These are phyloP conservation scores for Scatophagus argus DNA, from an alignment of 2,113 vertebrate genomes.

Conservation along the genomic window DNA sequence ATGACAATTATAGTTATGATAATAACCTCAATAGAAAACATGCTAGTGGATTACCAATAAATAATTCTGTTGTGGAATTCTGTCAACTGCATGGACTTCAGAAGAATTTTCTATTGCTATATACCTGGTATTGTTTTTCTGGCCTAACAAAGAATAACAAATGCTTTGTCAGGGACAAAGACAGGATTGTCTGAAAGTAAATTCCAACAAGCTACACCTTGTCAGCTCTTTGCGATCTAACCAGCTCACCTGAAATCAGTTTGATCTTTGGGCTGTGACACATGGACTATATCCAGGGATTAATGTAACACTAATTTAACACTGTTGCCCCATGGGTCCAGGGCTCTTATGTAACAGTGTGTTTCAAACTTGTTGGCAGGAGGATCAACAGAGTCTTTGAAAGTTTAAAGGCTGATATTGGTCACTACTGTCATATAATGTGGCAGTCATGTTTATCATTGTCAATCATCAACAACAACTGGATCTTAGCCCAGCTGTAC, in stretches of 20 bases:
- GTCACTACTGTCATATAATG: neutral
- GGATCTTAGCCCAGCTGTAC: too few relatives aligned
- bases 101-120: too few relatives aligned
- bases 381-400: neutral
- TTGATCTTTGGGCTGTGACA: neutral
- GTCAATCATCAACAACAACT: neutral
- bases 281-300: conserved; percentile 17
- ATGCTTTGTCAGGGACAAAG: neutral
- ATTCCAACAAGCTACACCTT: neutral
- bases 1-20: too few relatives aligned
- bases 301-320: conserved; percentile 10
- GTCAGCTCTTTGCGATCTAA: neutral
- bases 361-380: neutral
- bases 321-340: neutral
- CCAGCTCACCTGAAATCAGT: neutral
- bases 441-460: neutral
- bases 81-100: neutral
- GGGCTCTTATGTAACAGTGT: conserved; percentile 24
- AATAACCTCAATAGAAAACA: neutral
- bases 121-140: neutral
- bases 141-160: neutral
- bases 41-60: neutral
- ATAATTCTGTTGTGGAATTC: too few relatives aligned
- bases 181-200: neutral
- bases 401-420: neutral